Percentiles rank a stretch among this genome's conserved stretches.
Evolutionary conservation across 1,140 invertebrate species (phyloP).

Genomic region (Vollenhovia emeryi): DNA sequence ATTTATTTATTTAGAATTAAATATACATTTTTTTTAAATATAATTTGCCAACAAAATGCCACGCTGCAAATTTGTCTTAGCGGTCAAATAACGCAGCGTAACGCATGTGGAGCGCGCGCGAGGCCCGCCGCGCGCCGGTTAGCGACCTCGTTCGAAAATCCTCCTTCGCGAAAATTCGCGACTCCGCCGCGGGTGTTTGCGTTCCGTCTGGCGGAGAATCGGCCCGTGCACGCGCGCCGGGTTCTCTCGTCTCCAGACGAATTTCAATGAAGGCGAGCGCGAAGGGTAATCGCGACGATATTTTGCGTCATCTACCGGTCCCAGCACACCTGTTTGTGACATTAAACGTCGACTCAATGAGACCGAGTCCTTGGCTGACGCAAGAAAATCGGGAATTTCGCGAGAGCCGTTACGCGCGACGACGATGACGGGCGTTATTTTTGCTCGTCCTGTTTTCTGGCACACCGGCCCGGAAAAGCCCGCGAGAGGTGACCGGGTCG

Average conservation of each 20-base stretch:
- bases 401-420: conserved; percentile 66
- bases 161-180: not conserved
- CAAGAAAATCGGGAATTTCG: conserved; percentile 82
- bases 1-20: too few species aligned
- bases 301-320: conserved; percentile 85
- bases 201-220: not conserved
- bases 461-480: not conserved
- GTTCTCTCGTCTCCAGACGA: conserved; percentile 24
- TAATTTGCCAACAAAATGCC: not conserved
- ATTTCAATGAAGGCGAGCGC: conserved; percentile 56
- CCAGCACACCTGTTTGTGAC: conserved; percentile 75
- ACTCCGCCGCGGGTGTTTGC: not conserved
- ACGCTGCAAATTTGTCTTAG: not conserved
- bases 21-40: not conserved
- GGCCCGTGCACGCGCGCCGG: too few species aligned
- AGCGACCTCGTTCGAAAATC: not conserved
- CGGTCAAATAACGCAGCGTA: not conserved
- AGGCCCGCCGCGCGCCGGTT: too few species aligned
- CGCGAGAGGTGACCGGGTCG: not conserved
- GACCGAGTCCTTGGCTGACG: conserved; percentile 82
- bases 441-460: conserved; percentile 58
- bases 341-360: conserved; percentile 75
- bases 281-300: conserved; percentile 76
- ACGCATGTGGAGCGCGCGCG: too few species aligned
- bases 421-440: conserved; percentile 12